Conservation (phyloP, 2,888 invertebrate species). For the Stenchaetothrips biformis region DNA sequence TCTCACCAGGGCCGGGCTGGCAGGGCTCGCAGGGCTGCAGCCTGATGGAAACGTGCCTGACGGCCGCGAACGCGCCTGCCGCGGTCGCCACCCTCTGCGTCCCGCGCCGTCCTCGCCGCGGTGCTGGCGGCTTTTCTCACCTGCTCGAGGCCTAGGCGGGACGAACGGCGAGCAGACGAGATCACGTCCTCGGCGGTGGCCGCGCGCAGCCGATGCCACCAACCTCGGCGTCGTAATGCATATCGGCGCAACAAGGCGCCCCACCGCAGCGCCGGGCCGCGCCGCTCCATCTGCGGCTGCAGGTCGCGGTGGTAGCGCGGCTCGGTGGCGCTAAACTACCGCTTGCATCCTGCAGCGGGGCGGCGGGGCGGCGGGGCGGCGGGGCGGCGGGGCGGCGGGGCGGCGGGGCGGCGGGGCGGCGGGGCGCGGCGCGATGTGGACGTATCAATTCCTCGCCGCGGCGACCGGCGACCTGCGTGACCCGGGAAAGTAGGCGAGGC, state of each 20-base stretch:
- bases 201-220: neutral
- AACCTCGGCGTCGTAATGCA: neutral
- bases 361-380: neutral
- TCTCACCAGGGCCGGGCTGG: too few relatives aligned
- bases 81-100: neutral
- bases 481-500: slow-evolving; percentile 8
- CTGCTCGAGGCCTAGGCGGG: neutral
- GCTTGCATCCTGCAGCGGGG: too few relatives aligned
- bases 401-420: neutral
- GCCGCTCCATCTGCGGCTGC: neutral
- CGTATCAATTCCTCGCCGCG: slow-evolving; percentile 4
- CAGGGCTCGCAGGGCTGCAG: too few relatives aligned
- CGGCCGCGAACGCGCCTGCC: neutral
- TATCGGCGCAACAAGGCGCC: neutral
- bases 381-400: neutral
- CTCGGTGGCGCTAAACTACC: too few relatives aligned
- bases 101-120: neutral
- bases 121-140: neutral
- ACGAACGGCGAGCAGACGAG: neutral
- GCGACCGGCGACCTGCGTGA: slow-evolving; percentile 22
- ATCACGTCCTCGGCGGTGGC: neutral
- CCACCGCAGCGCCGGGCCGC: neutral
- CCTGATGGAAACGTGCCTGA: too few relatives aligned
- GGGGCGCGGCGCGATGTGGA: neutral
- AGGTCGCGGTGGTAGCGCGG: too few relatives aligned